These are phyloP conservation scores for Istiophorus platypterus DNA, from an alignment of 2,113 vertebrate species.

Conservation along the genomic window DNA sequence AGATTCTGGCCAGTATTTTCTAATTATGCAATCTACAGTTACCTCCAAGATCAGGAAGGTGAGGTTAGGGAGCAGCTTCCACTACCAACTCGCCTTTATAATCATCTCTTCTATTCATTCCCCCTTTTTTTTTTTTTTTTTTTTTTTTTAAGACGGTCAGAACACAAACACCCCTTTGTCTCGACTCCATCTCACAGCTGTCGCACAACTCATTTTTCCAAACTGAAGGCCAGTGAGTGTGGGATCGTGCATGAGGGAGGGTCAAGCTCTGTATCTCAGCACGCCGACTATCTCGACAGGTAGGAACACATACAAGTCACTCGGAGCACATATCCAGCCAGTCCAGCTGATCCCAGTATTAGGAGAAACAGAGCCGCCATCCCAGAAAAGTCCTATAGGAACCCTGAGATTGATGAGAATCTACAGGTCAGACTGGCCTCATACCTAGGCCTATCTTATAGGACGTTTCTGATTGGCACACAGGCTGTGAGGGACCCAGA, in stretches of 20 bases:
- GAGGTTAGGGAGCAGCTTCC: constrained; percentile 43
- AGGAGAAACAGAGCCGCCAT: constrained; percentile 39
- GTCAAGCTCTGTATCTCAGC: constrained; percentile 1
- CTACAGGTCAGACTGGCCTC: constrained; percentile 65
- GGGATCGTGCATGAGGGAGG: constrained; percentile 22
- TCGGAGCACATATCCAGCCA: constrained; percentile 55
- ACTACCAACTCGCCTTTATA: constrained; percentile 73
- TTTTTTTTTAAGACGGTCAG: constrained; percentile 33
- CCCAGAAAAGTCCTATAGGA: constrained; percentile 77
- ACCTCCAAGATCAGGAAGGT: constrained; percentile 64
- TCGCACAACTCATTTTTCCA: constrained; percentile 54
- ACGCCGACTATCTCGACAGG: constrained; percentile 42
- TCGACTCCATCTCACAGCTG: constrained; percentile 50
- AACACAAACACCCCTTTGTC: constrained; percentile 26
- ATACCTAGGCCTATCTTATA: constrained; percentile 66
- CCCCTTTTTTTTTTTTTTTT: constrained; percentile 19
- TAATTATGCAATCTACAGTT: too few relatives aligned
- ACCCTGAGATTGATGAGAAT: constrained; percentile 67
- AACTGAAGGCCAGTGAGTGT: constrained; percentile 8
- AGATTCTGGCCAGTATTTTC: not conserved
- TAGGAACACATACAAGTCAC: constrained; percentile 47
- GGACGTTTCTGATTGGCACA: constrained; percentile 72
- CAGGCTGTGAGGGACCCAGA: constrained; percentile 52
- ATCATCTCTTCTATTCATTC: constrained; percentile 57
- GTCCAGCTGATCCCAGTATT: constrained; percentile 42